Evolutionary conservation across 2,888 invertebrate species (phyloP).

Genomic region (Xanthia icteritia): DNA sequence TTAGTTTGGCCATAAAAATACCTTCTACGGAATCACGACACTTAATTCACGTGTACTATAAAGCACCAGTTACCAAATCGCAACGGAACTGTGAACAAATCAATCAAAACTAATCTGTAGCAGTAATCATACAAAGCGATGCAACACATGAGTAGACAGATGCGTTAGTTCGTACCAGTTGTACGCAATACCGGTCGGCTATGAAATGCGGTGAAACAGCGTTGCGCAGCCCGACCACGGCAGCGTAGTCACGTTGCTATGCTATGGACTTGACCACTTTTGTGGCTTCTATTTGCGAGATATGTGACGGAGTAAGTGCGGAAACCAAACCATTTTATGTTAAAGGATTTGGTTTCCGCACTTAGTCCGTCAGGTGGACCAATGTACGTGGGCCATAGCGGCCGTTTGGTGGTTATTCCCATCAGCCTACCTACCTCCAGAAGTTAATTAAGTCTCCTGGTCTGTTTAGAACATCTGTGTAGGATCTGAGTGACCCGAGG

Average conservation of each 20-base stretch:
- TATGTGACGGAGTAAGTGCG: no score
- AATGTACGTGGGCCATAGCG: no score
- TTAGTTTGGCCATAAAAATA: background rate
- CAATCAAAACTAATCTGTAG: slow-evolving; percentile 28
- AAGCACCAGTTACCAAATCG: background rate
- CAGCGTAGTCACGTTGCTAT: background rate
- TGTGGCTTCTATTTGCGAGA: background rate
- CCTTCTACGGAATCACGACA: background rate
- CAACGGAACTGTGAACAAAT: slow-evolving; percentile 9
- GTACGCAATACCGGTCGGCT: slow-evolving; percentile 44
- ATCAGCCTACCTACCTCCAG: no score
- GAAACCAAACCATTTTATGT: no score
- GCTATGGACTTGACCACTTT: slow-evolving; percentile 20
- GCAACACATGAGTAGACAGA: slow-evolving; percentile 39
- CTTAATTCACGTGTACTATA: background rate
- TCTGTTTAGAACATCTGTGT: no score
- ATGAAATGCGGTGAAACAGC: slow-evolving; percentile 59
- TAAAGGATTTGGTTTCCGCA: no score
- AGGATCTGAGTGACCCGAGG: no score
- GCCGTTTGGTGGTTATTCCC: no score
- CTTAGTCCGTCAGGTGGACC: no score
- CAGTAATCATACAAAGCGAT: slow-evolving; percentile 21
- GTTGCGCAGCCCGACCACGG: slow-evolving; percentile 44
- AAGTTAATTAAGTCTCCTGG: no score
- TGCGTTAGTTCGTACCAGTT: slow-evolving; percentile 14